Evolutionary conservation across 2,888 invertebrate genomes (phyloP).

Genomic region (Apodemia mormo): DNA sequence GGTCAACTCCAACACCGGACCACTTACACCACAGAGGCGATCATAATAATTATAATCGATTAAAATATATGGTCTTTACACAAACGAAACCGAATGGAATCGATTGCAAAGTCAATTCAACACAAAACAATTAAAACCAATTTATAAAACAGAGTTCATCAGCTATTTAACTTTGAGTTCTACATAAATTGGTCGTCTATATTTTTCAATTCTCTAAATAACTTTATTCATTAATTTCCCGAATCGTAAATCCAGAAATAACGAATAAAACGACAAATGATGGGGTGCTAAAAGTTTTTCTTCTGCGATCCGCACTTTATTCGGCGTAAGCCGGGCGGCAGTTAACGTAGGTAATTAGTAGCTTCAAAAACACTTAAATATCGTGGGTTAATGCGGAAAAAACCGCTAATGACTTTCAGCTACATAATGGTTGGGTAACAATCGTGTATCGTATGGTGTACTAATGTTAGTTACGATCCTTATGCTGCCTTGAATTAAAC

Average conservation of each 20-base stretch:
- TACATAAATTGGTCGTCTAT: neutral
- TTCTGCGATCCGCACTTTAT: conserved; percentile 10
- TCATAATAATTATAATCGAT: too few relatives aligned
- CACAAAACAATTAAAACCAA: too few relatives aligned
- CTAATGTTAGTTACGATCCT: neutral
- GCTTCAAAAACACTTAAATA: conserved; percentile 5
- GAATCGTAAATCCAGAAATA: conserved; percentile 13
- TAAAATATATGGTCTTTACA: too few relatives aligned
- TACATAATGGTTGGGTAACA: conserved; percentile 1
- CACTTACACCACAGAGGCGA: too few relatives aligned
- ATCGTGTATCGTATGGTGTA: neutral
- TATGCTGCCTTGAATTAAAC: too few relatives aligned
- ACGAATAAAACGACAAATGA: neutral
- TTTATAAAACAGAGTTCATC: too few relatives aligned
- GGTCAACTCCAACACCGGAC: too few relatives aligned
- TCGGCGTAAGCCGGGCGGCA: conserved; percentile 1
- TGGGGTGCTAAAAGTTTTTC: neutral
- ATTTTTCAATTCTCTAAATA: neutral
- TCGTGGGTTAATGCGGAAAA: conserved; percentile 2
- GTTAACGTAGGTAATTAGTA: conserved; percentile 12
- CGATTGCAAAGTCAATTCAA: too few relatives aligned
- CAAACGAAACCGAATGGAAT: too few relatives aligned
- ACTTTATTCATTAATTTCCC: conserved; percentile 1
- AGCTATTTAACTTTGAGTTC: neutral
- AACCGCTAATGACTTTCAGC: neutral